Evolutionary conservation across 1,140 invertebrate species (phyloP).

Genomic region (Muscidifurax raptorellus): DNA sequence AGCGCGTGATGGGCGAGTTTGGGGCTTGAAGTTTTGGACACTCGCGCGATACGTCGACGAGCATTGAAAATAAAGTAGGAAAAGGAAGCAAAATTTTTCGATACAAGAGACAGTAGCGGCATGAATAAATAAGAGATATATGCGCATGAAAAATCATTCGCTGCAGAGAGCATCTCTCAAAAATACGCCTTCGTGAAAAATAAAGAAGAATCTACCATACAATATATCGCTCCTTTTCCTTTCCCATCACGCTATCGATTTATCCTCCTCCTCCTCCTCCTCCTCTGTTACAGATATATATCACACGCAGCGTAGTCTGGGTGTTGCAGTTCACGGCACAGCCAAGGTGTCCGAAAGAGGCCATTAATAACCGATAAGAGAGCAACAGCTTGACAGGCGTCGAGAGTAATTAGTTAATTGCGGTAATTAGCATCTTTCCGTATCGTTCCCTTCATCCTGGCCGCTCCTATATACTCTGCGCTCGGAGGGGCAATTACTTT

Average conservation of each 20-base stretch:
- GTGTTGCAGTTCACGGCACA: background rate
- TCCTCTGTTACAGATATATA: background rate
- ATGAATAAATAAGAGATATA: no score
- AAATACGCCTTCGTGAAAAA: no score
- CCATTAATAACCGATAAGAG: conserved; percentile 57
- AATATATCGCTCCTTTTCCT: no score
- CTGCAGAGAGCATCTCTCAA: no score
- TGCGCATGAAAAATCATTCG: no score
- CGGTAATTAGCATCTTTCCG: conserved; percentile 40
- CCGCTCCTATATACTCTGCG: background rate
- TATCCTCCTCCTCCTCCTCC: background rate
- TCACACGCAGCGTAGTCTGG: background rate
- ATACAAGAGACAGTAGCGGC: no score
- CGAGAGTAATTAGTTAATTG: conserved; percentile 44
- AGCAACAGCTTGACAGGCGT: background rate
- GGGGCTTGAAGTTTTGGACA: no score
- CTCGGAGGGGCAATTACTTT: background rate
- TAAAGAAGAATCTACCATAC: no score
- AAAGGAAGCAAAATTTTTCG: no score
- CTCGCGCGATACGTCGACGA: background rate
- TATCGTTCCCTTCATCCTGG: background rate
- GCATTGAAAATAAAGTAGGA: background rate
- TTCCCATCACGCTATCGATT: conserved; percentile 34
- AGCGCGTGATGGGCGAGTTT: no score
- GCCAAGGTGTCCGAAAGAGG: conserved; percentile 1